Evolutionary conservation across 2,888 invertebrate species (phyloP), one percentile per base, ranked within the genome.

Genomic region (Clepsis dumicolana): DNA sequence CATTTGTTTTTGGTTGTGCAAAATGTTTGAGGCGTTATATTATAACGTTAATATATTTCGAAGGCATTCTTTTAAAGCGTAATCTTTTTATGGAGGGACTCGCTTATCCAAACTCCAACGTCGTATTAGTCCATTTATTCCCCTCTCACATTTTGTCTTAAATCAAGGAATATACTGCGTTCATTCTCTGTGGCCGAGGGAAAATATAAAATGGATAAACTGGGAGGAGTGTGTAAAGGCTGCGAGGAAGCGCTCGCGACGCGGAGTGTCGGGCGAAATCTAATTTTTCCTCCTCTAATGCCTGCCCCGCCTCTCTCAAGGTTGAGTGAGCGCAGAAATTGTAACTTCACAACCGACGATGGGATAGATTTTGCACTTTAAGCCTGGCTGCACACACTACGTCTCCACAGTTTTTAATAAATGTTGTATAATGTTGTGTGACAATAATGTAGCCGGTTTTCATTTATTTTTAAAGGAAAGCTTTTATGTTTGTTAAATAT

Each of bases 201-300:
- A 81, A 86, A 87, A 87, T 85, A 86, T 85, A 85, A 86, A 87
- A 85, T 77, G 83, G 79, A 85, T 85, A 86, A 88, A 87, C 81
- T 81, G 79, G 82, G 78, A 78, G 82, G 81, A 80, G 80, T 80
- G 80, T 80, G 81, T 86, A 82, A 85, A 85, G 83, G 78, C 81
- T 81, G 83, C 82, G 81, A 84, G 82, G 79, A 80, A 77, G 79
- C 81, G 83, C 81, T 79, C 78, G 74, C 74, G 77, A 75, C 78
- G 75, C 44, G 71, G 75, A 82, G 85, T 83, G 87, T 86, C 85
- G 90, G 88, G 87, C 87, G 87, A 88, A 91, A 92, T 92, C 89
- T 89, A 91, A 91, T 92, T 91, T 89, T 88, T 85, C 85, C 84
- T 77, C 85, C 85, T 82, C 87, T 91, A 90, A 91, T 90, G 88